Percentiles rank a stretch among this genome's conserved stretches.
These are phyloP conservation scores for Zaprionus tsacasi DNA, from an alignment of 1,140 invertebrate species.

Conservation along the genomic window DNA sequence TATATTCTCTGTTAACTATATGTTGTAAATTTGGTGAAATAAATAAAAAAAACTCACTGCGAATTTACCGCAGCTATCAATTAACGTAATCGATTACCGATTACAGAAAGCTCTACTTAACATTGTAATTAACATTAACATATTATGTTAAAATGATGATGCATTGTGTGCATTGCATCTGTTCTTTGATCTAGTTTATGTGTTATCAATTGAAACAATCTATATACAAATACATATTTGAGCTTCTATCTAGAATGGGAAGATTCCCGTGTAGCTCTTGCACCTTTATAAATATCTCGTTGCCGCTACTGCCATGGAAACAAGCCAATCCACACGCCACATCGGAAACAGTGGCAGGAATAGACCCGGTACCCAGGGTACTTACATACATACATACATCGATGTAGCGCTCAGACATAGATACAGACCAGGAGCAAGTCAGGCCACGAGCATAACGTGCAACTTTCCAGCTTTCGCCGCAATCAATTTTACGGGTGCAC, in stretches of 20 bases:
- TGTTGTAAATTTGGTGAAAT: neutral
- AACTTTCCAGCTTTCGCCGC: slow-evolving; percentile 83
- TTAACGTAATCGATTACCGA: neutral
- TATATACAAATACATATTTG: neutral
- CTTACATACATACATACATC: slow-evolving; percentile 14
- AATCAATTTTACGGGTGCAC: slow-evolving; percentile 83
- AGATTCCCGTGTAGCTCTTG: neutral
- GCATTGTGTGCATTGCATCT: neutral
- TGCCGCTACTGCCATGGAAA: slow-evolving; percentile 38
- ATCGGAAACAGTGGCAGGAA: slow-evolving; percentile 41
- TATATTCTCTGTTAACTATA: neutral
- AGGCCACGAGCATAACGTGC: slow-evolving; percentile 82
- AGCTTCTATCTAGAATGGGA: neutral
- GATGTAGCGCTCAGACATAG: slow-evolving; percentile 16
- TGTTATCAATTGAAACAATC: neutral
- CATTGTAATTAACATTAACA: neutral
- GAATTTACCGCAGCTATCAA: neutral
- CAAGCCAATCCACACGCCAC: slow-evolving; percentile 50
- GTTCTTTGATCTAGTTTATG: too few species aligned
- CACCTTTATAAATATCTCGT: slow-evolving; percentile 32
- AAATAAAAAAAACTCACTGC: neutral
- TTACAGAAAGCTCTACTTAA: neutral
- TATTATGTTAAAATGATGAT: neutral
- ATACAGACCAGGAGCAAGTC: slow-evolving; percentile 68
- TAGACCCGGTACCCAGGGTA: slow-evolving; percentile 17